Conservation (phyloP, 2,888 invertebrate genomes). For the Perizoma flavofasciatum region DNA sequence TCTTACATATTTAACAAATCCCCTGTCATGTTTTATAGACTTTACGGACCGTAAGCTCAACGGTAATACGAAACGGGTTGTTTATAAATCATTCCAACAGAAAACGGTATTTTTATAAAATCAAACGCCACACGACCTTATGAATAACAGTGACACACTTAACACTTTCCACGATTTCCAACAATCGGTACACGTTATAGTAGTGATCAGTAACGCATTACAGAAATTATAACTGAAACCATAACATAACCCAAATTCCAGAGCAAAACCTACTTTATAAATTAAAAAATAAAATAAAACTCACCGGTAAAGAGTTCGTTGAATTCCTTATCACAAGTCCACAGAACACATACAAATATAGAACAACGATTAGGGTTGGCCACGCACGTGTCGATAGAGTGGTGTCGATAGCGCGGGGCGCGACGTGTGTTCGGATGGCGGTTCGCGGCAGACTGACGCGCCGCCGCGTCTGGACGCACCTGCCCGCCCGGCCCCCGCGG, state of each 20-base stretch:
- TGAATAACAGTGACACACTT: slow-evolving; percentile 62
- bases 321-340: slow-evolving; percentile 59
- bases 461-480: slow-evolving; percentile 78
- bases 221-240: slow-evolving; percentile 59
- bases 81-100: slow-evolving; percentile 29
- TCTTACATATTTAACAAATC: slow-evolving; percentile 9
- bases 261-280: slow-evolving; percentile 21
- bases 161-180: slow-evolving; percentile 60
- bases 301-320: slow-evolving; percentile 43
- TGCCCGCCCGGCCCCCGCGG: slow-evolving; percentile 74
- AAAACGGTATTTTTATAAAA: slow-evolving; percentile 33
- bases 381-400: slow-evolving; percentile 72
- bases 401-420: slow-evolving; percentile 47
- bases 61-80: slow-evolving; percentile 29
- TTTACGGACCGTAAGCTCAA: slow-evolving; percentile 23
- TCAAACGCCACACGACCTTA: slow-evolving; percentile 32
- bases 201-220: slow-evolving; percentile 57
- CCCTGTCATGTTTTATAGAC: slow-evolving; percentile 23
- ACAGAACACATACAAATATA: slow-evolving; percentile 68
- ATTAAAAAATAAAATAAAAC: slow-evolving; percentile 29
- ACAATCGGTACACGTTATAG: slow-evolving; percentile 59
- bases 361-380: slow-evolving; percentile 74
- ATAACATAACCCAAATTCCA: slow-evolving; percentile 63
- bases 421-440: slow-evolving; percentile 69
- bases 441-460: slow-evolving; percentile 80